Base-by-base conservation (phyloP, 2,113 vertebrate species). In the Dipodomys merriami region DNA sequence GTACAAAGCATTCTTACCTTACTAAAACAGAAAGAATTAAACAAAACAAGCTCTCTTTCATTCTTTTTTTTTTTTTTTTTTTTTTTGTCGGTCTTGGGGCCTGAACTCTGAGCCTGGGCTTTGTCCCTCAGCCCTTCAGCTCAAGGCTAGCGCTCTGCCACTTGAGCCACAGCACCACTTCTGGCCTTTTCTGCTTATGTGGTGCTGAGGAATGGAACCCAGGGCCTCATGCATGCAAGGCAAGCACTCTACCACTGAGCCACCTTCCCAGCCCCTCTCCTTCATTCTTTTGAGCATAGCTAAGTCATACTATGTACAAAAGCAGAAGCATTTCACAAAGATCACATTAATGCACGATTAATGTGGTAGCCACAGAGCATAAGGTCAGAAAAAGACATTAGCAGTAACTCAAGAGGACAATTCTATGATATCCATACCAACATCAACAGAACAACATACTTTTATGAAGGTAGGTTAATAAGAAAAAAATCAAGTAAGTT, bases 251-350 rank as follows among this genome's bases (percentile, higher is more conserved):
- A 39, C 39, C 39, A 39, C 39, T 39, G 39, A 39, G 39, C 39
- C 39, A 39, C 39, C 39, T 39, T 39, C 39, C 39, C 39, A 39
- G 39, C 39, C 39, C 39, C 39, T 39, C 25, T 74, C 23, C 27
- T 91, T 88, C 68, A 85, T 84, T 95, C 88, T 87, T 65, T 23
- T 64, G n/a, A 87, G n/a, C 29, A 72, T 30, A 84, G 30, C 15
- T 96, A 33, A 90, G 76, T 15, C 92, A 89, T 69, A 44, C 35
- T 79, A 83, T 86, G 33, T n/a, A 89, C 29, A 90, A 93, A 94
- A 77, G n/a, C 44, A 85, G 65, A 92, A 93, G 13, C 19, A 88
- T 90, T 96, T 94, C 35, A 53, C 20, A 84, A 76, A 88, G 16
- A 91, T 39, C n/a, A 78, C 60, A 83, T 84, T 89, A 92, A 92